Conservation (phyloP, 2,797 vertebrate genomes). For the Gallinago solitaria region DNA sequence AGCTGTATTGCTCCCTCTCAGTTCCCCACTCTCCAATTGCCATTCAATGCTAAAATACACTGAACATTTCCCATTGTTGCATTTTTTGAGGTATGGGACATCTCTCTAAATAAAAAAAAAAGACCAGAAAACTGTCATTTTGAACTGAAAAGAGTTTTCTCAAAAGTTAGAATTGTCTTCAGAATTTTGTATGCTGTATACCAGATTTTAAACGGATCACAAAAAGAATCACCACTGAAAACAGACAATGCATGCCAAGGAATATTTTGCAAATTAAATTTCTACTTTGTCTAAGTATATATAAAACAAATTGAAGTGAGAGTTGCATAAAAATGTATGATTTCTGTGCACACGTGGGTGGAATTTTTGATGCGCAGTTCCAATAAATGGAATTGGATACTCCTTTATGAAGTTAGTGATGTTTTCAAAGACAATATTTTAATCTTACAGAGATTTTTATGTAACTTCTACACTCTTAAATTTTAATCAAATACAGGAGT, state of each 20-base stretch:
- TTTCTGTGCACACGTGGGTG: not conserved
- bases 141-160: not conserved
- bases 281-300: not conserved
- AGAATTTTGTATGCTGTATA: not conserved
- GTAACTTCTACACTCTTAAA: not conserved
- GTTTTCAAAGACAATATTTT: not conserved
- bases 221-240: not conserved
- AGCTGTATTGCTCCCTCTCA: not conserved
- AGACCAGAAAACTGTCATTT: not conserved
- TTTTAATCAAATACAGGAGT: not conserved
- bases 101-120: not conserved
- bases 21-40: not conserved
- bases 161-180: not conserved
- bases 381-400: not conserved
- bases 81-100: not conserved
- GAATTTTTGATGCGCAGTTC: not conserved
- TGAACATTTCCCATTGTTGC: not conserved
- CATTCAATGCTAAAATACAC: not conserved
- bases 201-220: not conserved
- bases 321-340: not conserved
- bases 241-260: not conserved
- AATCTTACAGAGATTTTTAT: not conserved
- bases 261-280: not conserved
- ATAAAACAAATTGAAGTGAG: not conserved
- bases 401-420: not conserved